Percentiles rank a stretch among this genome's conserved stretches.
Conservation (phyloP, 92 coral and sea anemone genomes). For the Epizoanthus scotinus region DNA sequence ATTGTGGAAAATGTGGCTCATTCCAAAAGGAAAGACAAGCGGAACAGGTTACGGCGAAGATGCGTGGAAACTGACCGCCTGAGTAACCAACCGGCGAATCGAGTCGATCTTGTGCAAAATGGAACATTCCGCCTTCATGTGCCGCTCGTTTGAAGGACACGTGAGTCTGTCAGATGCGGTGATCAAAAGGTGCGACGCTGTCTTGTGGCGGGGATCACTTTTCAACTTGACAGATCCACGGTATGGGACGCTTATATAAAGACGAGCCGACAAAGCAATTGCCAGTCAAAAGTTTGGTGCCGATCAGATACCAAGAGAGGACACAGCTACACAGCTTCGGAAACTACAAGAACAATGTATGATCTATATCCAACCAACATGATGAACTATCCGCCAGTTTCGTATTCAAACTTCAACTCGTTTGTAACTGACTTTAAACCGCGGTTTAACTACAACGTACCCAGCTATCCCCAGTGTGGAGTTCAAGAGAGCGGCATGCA, state of each 20-base stretch:
- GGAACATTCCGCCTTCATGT: constrained; percentile 12
- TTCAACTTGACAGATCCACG: constrained; percentile 53
- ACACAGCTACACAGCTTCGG: neutral
- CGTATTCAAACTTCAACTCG: constrained; percentile 46
- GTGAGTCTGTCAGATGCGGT: constrained; percentile 41
- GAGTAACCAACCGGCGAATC: constrained; percentile 5
- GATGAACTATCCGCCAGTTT: constrained; percentile 41
- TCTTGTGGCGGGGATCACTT: constrained; percentile 45
- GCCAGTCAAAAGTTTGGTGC: constrained; percentile 22
- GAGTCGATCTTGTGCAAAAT: neutral
- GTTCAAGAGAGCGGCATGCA: constrained; percentile 20
- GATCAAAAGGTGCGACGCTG: constrained; percentile 67
- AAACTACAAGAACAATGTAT: constrained; percentile 53
- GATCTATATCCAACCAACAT: constrained; percentile 75
- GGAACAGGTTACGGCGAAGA: constrained; percentile 1
- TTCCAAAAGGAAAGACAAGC: constrained; percentile 13
- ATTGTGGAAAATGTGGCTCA: constrained; percentile 40
- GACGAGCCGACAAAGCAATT: constrained; percentile 47
- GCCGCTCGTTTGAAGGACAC: constrained; percentile 57
- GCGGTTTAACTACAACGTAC: constrained; percentile 29
- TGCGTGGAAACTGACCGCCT: constrained; percentile 6
- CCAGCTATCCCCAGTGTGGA: constrained; percentile 32
- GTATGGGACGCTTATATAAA: constrained; percentile 63
- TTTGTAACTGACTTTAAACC: constrained; percentile 29
- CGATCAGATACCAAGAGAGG: neutral